Percentiles rank a stretch among this genome's conserved stretches.
These are phyloP conservation scores for Seira sanloemensis DNA, from an alignment of 2,888 invertebrate species.

Conservation along the genomic window DNA sequence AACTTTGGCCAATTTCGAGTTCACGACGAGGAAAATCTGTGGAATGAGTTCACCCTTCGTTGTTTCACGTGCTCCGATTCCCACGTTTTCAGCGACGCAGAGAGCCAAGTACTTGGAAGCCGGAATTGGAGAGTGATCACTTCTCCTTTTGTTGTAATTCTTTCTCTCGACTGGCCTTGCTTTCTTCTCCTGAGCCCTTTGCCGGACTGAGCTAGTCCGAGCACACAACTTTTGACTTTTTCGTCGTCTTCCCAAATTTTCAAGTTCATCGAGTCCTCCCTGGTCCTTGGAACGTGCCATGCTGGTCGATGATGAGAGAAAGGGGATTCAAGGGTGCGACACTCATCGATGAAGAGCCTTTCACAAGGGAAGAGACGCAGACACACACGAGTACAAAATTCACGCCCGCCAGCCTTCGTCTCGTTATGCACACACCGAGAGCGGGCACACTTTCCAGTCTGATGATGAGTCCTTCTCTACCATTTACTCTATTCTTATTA, in stretches of 20 bases:
- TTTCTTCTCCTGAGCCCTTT: background rate
- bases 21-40: slow-evolving; percentile 10
- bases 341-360: slow-evolving; percentile 11
- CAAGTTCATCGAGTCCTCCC: slow-evolving; percentile 40
- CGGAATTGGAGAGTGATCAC: background rate
- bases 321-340: background rate
- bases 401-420: too few relatives aligned
- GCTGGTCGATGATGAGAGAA: slow-evolving; percentile 28
- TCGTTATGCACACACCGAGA: too few relatives aligned
- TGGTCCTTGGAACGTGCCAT: slow-evolving; percentile 64
- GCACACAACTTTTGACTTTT: background rate
- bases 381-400: too few relatives aligned
- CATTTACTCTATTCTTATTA: too few relatives aligned
- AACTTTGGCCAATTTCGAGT: background rate
- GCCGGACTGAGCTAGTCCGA: background rate
- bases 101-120: background rate
- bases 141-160: background rate
- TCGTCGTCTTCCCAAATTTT: slow-evolving; percentile 10
- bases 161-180: background rate
- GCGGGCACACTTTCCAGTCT: too few relatives aligned
- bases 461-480: too few relatives aligned
- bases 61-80: slow-evolving; percentile 31
- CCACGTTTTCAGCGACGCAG: background rate
- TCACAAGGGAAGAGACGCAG: too few relatives aligned
- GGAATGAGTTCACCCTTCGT: slow-evolving; percentile 7